phyloP scores from a whole-genome alignment of 2,888 invertebrate genomes.

The Lottia scabra region DNA sequence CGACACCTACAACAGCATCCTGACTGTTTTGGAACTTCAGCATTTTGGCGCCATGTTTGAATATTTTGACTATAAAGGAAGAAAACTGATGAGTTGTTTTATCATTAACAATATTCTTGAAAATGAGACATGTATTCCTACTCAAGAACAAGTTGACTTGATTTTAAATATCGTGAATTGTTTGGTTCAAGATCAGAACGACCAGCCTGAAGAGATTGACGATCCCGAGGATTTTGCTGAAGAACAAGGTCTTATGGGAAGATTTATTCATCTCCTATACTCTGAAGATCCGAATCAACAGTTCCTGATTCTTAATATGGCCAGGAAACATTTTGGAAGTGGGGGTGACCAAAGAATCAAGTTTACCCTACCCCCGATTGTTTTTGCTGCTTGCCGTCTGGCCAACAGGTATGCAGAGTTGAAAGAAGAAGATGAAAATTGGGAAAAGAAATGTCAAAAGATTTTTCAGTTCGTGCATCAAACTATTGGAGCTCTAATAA shows the following conservation, averaged over 20 bases:
- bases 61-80: slow-evolving; percentile 86
- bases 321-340: slow-evolving; percentile 88
- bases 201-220: slow-evolving; percentile 71
- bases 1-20: slow-evolving; percentile 92
- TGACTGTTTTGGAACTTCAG: slow-evolving; percentile 86
- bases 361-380: slow-evolving; percentile 91
- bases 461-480: slow-evolving; percentile 98
- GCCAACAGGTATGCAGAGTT: slow-evolving; percentile 83
- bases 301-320: slow-evolving; percentile 82
- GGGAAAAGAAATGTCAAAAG: slow-evolving; percentile 98
- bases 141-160: slow-evolving; percentile 88
- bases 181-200: slow-evolving; percentile 80
- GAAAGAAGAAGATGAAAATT: slow-evolving; percentile 90
- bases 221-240: slow-evolving; percentile 96
- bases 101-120: slow-evolving; percentile 91
- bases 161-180: slow-evolving; percentile 86
- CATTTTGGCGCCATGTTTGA: slow-evolving; percentile 88
- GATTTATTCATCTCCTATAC: slow-evolving; percentile 71
- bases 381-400: slow-evolving; percentile 88
- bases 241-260: slow-evolving; percentile 89
- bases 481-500: slow-evolving; percentile 92
- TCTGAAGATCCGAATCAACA: slow-evolving; percentile 74
- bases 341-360: slow-evolving; percentile 91
- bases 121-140: slow-evolving; percentile 86
- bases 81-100: slow-evolving; percentile 88